Evolutionary conservation across 2,888 invertebrate species (phyloP).

Genomic region (Brachypterus glaber): DNA sequence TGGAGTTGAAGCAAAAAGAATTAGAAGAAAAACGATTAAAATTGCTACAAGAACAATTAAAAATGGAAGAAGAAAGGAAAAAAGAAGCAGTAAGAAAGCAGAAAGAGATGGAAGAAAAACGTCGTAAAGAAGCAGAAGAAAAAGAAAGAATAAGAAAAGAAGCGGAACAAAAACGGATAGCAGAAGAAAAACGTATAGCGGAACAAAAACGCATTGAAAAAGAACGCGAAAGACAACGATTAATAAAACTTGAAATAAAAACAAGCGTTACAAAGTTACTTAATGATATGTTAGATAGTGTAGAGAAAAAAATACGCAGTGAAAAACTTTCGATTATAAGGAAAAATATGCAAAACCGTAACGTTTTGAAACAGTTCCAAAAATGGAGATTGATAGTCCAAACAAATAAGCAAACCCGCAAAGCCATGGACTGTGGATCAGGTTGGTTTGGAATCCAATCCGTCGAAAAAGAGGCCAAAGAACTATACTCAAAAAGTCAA

Average conservation of each 20-base stretch:
- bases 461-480: constrained; percentile 38
- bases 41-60: constrained; percentile 15
- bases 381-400: constrained; percentile 42
- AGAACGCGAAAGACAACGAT: constrained; percentile 9
- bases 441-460: constrained; percentile 44
- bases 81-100: constrained; percentile 16
- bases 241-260: constrained; percentile 23
- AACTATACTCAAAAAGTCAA: constrained; percentile 41
- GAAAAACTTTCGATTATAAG: constrained; percentile 38
- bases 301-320: constrained; percentile 32
- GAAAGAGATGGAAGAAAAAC: constrained; percentile 18
- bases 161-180: constrained; percentile 16
- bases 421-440: constrained; percentile 46
- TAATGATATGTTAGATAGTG: constrained; percentile 30
- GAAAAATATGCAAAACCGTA: constrained; percentile 32
- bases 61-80: constrained; percentile 16
- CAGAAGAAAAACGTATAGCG: constrained; percentile 11
- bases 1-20: constrained; percentile 19
- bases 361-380: constrained; percentile 37
- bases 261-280: constrained; percentile 32
- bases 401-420: constrained; percentile 41
- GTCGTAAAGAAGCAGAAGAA: constrained; percentile 18
- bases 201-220: constrained; percentile 15
- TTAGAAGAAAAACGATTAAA: constrained; percentile 7
- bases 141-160: constrained; percentile 18